Percentiles rank a stretch among this genome's conserved stretches.
These are phyloP conservation scores for Heliconius ethilla DNA, from an alignment of 2,888 invertebrate species.

Conservation along the genomic window DNA sequence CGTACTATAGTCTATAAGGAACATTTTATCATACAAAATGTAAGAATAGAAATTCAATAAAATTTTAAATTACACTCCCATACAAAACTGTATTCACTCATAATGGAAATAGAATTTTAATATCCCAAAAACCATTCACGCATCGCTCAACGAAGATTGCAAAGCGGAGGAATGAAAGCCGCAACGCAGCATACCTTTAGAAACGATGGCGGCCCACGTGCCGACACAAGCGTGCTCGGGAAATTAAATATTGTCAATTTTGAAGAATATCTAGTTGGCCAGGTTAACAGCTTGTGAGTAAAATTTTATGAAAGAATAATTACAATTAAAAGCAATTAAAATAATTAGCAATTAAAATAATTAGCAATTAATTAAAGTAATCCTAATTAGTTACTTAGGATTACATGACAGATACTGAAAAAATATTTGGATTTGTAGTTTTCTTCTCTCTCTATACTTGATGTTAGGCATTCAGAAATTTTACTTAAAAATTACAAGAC, in stretches of 20 bases:
- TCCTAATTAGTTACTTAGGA: neutral
- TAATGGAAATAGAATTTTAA: conserved; percentile 28
- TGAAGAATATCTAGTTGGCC: neutral
- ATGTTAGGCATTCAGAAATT: too few species aligned
- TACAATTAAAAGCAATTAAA: too few species aligned
- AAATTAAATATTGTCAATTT: conserved; percentile 21
- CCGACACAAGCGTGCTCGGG: conserved; percentile 10
- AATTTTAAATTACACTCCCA: conserved; percentile 11
- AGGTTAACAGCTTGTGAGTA: neutral
- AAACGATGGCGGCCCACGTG: conserved; percentile 19
- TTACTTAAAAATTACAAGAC: too few species aligned
- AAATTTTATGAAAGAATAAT: too few species aligned
- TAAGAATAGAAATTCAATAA: conserved; percentile 17
- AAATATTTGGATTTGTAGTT: neutral
- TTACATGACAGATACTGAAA: neutral
- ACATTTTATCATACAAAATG: neutral
- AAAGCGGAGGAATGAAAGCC: conserved; percentile 21
- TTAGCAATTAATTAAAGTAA: neutral
- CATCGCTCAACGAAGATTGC: conserved; percentile 27
- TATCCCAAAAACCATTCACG: conserved; percentile 29
- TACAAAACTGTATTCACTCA: conserved; percentile 10
- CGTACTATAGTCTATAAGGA: neutral
- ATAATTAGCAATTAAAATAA: too few species aligned
- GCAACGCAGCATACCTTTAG: conserved; percentile 26
- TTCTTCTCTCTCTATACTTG: too few species aligned